Conservation (phyloP, 2,113 vertebrate species). For the Nyctereutes procyonoides region DNA sequence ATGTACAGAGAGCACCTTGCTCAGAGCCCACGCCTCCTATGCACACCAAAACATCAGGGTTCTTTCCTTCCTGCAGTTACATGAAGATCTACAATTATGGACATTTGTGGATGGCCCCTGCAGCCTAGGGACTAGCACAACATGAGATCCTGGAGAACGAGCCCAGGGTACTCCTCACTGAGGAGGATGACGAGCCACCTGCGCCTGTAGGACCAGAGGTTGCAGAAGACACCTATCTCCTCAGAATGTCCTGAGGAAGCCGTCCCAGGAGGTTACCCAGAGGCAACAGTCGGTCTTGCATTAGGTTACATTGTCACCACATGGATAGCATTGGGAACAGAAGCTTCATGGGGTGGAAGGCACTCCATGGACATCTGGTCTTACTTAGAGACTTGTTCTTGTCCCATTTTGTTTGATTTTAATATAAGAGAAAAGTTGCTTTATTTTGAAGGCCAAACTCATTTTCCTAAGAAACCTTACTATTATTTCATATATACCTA, state of each 20-base stretch:
- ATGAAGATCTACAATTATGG: too few relatives aligned
- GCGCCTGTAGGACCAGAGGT: not conserved
- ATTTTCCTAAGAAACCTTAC: not conserved
- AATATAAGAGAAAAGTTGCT: not conserved
- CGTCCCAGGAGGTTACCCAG: rapidly evolving
- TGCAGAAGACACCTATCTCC: not conserved
- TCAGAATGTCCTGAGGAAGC: too few relatives aligned
- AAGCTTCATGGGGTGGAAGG: not conserved
- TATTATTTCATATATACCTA: not conserved
- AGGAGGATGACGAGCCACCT: too few relatives aligned
- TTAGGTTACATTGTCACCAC: not conserved
- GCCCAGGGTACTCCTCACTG: not conserved
- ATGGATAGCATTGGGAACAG: not conserved
- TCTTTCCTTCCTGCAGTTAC: not conserved
- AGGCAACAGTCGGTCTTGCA: not conserved
- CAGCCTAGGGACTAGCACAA: not conserved
- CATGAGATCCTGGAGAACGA: too few relatives aligned
- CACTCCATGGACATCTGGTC: rapidly evolving
- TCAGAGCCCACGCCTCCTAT: too few relatives aligned
- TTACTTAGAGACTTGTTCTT: not conserved
- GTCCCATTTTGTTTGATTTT: not conserved
- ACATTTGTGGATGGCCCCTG: rapidly evolving
- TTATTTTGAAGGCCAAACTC: not conserved
- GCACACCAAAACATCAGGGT: rapidly evolving
- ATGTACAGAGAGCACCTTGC: not conserved